Evolutionary conservation across 2,797 vertebrate genomes (phyloP).

Genomic region (Alauda arvensis): DNA sequence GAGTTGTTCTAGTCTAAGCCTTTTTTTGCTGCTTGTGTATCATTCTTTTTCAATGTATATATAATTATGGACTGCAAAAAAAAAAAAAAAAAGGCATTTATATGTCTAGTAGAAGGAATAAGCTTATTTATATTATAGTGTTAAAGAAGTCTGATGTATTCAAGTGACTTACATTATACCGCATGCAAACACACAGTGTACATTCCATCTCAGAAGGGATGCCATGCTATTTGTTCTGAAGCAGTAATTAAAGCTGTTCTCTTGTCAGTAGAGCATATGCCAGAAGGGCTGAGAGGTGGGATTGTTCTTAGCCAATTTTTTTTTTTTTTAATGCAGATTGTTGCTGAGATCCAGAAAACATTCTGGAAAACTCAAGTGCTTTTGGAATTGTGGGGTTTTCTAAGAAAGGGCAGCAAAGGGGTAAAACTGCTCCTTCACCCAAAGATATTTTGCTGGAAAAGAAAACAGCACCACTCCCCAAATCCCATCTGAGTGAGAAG

Average conservation of each 20-base stretch:
- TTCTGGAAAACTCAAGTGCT: neutral
- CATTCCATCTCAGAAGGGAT: constrained; percentile 54
- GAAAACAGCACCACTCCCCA: neutral
- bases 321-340: neutral
- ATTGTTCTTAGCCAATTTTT: neutral
- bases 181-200: constrained; percentile 49
- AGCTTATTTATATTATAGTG: constrained; percentile 71
- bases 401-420: neutral
- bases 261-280: neutral
- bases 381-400: neutral
- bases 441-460: neutral
- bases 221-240: constrained; percentile 11
- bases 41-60: constrained; percentile 72
- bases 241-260: neutral
- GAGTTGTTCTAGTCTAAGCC: constrained; percentile 68
- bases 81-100: constrained; percentile 52
- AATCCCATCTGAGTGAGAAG: neutral
- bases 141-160: constrained; percentile 56
- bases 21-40: constrained; percentile 68
- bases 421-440: neutral
- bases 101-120: constrained; percentile 75
- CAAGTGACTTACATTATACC: constrained; percentile 48
- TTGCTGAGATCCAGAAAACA: neutral
- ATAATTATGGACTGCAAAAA: constrained; percentile 64
- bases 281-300: neutral